These are phyloP conservation scores for Poecile atricapillus DNA, from an alignment of 2,113 vertebrate genomes.

Conservation along the genomic window DNA sequence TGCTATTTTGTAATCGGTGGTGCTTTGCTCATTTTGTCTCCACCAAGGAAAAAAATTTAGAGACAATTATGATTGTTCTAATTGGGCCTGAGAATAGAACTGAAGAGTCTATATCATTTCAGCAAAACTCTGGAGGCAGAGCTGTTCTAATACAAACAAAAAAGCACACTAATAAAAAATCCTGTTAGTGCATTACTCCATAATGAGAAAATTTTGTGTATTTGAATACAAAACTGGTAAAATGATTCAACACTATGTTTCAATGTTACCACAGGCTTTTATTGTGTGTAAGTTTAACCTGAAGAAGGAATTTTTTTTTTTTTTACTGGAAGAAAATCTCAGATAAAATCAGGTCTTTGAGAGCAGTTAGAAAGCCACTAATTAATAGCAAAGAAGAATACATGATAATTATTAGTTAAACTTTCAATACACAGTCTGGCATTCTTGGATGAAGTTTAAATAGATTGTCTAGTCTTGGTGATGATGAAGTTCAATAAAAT, in stretches of 20 bases:
- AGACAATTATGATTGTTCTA: not conserved
- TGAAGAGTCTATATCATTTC: not conserved
- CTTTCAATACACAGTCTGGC: not conserved
- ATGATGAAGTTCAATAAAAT: not conserved
- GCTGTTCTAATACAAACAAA: not conserved
- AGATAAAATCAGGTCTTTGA: not conserved
- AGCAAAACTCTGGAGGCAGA: not conserved
- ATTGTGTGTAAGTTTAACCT: not conserved
- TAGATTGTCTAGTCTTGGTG: not conserved
- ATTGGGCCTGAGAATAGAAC: not conserved
- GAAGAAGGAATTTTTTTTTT: not conserved
- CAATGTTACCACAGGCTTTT: not conserved
- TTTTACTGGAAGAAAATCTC: not conserved
- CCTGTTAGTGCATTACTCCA: not conserved
- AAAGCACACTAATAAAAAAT: not conserved
- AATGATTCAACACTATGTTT: accelerated
- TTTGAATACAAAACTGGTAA: not conserved
- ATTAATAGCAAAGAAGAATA: not conserved
- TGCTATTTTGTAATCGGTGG: not conserved
- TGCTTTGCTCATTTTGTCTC: not conserved
- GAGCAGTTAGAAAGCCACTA: not conserved
- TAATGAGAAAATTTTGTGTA: not conserved
- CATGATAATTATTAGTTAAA: slow-evolving; percentile 13
- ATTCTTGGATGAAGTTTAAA: not conserved
- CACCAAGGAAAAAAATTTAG: not conserved